Evolutionary conservation across 2,113 vertebrate species (phyloP).

Genomic region (Macrotus californicus): DNA sequence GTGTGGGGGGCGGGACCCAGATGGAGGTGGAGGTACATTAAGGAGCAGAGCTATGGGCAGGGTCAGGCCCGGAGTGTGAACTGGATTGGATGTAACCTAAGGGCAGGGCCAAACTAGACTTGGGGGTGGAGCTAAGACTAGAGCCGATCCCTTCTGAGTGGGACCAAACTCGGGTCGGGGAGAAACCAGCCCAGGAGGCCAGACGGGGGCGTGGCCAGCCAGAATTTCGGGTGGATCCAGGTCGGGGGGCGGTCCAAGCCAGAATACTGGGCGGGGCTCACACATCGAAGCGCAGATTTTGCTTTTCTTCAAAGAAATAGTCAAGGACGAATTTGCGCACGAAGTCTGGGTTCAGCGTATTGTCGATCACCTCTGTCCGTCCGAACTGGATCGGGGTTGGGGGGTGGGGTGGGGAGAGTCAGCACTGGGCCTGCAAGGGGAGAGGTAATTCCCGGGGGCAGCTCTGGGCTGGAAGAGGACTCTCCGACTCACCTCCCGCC

Average conservation of each 20-base stretch:
- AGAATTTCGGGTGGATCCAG: background rate
- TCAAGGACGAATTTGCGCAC: slow-evolving; percentile 96
- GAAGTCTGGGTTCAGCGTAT: slow-evolving; percentile 96
- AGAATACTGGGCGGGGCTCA: slow-evolving; percentile 78
- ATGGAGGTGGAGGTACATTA: background rate
- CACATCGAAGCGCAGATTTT: slow-evolving; percentile 96
- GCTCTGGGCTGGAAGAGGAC: background rate
- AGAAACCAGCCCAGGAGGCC: background rate
- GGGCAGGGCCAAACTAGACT: background rate
- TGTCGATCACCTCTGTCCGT: slow-evolving; percentile 95
- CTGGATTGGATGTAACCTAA: too few relatives aligned
- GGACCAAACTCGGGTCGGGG: background rate
- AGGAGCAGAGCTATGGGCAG: background rate
- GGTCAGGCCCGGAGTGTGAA: background rate
- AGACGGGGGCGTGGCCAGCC: background rate
- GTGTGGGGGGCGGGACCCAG: background rate
- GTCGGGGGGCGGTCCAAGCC: background rate
- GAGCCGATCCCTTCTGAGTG: background rate
- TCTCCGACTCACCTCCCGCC: slow-evolving; percentile 69
- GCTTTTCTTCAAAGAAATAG: slow-evolving; percentile 98
- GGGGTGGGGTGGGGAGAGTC: background rate
- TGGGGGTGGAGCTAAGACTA: background rate
- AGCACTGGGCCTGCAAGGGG: background rate
- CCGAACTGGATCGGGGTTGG: slow-evolving; percentile 83
- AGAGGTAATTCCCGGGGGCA: background rate